A percentile compares a stretch with the other conserved stretches of the same genome.
Conservation (phyloP, 30 jellyfish, hydroid and myxozoan genomes). For the Cassiopea xamachana region DNA sequence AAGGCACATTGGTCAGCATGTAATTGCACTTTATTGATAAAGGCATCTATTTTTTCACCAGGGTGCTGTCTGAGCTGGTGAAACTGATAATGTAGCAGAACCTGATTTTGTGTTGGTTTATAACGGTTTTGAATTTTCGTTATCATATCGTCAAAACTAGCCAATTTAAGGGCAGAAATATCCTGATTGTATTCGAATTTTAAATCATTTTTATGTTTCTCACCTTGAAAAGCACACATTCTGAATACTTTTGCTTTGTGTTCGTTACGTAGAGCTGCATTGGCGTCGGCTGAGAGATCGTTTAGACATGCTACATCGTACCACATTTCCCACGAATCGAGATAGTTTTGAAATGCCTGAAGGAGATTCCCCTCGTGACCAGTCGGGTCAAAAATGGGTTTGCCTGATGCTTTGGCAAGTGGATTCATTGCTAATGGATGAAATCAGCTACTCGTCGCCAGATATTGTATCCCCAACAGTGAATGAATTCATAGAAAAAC, state of each 20-base stretch:
- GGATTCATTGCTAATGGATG: conserved; percentile 1
- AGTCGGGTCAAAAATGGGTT: conserved; percentile 17
- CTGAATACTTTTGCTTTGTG: conserved; percentile 33
- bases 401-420: conserved; percentile 1
- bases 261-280: not conserved
- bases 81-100: conserved; percentile 50
- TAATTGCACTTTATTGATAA: conserved; percentile 9
- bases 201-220: conserved; percentile 23
- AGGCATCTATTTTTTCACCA: conserved; percentile 42
- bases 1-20: conserved; percentile 39
- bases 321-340: conserved; percentile 48
- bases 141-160: conserved; percentile 41
- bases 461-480: not conserved
- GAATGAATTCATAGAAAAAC: no score
- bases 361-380: no score
- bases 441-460: conserved; percentile 2
- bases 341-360: not conserved
- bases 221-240: conserved; percentile 21
- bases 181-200: conserved; percentile 3
- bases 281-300: conserved; percentile 27
- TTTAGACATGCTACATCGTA: conserved; percentile 12
- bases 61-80: conserved; percentile 19
- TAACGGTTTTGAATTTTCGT: conserved; percentile 6
- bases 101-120: conserved; percentile 38
- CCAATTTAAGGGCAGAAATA: conserved; percentile 7